Conservation (phyloP, 2,888 invertebrate species). For the Nomada goodeniana region DNA sequence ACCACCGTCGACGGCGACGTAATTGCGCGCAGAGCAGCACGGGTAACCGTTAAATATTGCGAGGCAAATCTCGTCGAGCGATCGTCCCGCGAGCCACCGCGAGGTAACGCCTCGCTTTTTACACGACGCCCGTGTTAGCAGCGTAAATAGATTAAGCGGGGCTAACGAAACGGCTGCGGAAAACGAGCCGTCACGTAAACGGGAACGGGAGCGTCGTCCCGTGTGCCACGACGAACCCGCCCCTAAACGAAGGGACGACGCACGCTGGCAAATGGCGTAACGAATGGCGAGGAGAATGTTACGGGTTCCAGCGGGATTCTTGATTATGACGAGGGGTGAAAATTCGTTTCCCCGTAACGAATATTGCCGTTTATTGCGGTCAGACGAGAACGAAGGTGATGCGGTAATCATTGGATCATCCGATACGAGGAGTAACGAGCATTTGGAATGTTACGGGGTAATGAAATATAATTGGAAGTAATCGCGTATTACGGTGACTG, state of each 20-base stretch:
- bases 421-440: too few relatives aligned
- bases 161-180: conserved; percentile 36
- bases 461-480: too few relatives aligned
- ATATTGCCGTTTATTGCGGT: too few relatives aligned
- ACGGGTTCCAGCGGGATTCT: neutral
- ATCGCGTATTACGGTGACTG: too few relatives aligned
- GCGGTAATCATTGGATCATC: too few relatives aligned
- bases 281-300: neutral
- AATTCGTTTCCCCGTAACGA: neutral
- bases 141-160: conserved; percentile 48
- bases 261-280: neutral
- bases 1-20: conserved; percentile 30
- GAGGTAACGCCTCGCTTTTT: conserved; percentile 30
- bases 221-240: conserved; percentile 16
- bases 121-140: conserved; percentile 11
- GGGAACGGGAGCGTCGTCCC: conserved; percentile 6
- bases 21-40: conserved; percentile 22
- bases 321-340: neutral
- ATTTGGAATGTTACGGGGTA: too few relatives aligned
- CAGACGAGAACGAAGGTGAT: too few relatives aligned
- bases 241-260: conserved; percentile 25
- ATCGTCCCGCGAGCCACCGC: conserved; percentile 10
- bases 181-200: conserved; percentile 34
- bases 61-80: conserved; percentile 20
- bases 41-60: conserved; percentile 33